Base-by-base conservation (phyloP, 2,113 vertebrate species). In the Cyprinodon tularosa region DNA sequence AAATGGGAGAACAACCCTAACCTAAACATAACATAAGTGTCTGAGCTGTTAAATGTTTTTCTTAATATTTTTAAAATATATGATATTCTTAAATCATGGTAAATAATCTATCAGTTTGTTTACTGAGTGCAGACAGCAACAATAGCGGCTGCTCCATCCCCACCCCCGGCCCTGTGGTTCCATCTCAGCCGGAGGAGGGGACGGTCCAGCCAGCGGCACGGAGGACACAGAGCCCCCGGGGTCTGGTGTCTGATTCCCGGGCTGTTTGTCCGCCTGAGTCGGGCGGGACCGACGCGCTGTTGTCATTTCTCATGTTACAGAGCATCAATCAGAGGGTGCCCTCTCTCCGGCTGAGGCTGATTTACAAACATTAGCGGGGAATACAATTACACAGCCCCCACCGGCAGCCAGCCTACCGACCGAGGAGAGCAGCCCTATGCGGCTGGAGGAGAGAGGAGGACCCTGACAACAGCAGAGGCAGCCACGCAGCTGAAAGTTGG, bases 331-430 rank as follows among this genome's bases (percentile, higher is more conserved):
- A 97, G 93, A 92, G 90, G 88, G 88, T 95, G 95, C 95, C 95
- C 95, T 94, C 91, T 92, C 91, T 88, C 89, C 92, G 94, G 95
- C 94, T 86, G 84, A 90, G 93, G 91, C 95, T 96, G 95, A 95
- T 96, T 96, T 95, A 95, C 95, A 96, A 95, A 96, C 95, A 96
- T 95, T 95, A 96, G 95, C 95, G 94, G 95, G 94, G 95, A 96
- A 95, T 95, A 95, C 93, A 94, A 95, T 96, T 95, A 95, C 95
- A 95, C 91, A 92, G 90, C 88, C 85, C 89, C 86, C 39, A 15
- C 37, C 37, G 37, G 17, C 50, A 20, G 11, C 48, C 17, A 48
- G 12, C 87, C 85, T 88, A 84, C 87, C 78, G 89, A 74, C 84
- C 84, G 87, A 87, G 86, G 79, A 29, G 64, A 37, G 12, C 48